A percentile compares a stretch with the other conserved stretches of the same genome.
Conservation (phyloP, 2,888 invertebrate species). For the Cataglyphis rosenhaueri region DNA sequence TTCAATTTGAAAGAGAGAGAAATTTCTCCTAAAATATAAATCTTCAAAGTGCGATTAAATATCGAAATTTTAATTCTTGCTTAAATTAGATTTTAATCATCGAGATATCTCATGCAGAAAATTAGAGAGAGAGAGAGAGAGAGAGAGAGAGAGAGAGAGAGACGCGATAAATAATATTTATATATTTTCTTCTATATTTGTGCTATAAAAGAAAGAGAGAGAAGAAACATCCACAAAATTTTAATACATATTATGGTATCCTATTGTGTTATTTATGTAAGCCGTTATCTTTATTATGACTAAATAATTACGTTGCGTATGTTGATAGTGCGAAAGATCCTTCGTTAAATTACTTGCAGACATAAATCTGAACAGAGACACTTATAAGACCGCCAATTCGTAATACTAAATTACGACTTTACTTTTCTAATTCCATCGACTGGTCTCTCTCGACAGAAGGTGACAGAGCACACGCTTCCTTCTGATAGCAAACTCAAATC, state of each 20-base stretch:
- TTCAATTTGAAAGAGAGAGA: neutral
- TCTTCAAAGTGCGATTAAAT: neutral
- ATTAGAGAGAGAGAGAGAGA: neutral
- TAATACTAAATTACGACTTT: slow-evolving; percentile 30
- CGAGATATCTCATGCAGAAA: neutral
- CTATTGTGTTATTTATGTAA: neutral
- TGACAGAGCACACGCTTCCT: neutral
- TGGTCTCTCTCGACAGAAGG: neutral
- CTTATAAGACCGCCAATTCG: slow-evolving; percentile 24
- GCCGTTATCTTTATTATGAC: neutral
- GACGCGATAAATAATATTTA: neutral
- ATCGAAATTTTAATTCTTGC: neutral
- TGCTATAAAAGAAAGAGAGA: neutral
- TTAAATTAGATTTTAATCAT: neutral
- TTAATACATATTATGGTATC: neutral
- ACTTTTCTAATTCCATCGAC: slow-evolving; percentile 8
- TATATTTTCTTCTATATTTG: neutral
- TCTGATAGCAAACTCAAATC: neutral
- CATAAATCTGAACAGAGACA: slow-evolving; percentile 4
- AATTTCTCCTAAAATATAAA: neutral
- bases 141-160: too few species aligned
- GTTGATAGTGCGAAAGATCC: neutral
- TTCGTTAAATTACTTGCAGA: slow-evolving; percentile 1
- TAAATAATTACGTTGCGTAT: neutral
- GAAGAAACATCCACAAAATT: neutral